Conservation (phyloP, 2,797 vertebrate species). For the Acanthornis magna region DNA sequence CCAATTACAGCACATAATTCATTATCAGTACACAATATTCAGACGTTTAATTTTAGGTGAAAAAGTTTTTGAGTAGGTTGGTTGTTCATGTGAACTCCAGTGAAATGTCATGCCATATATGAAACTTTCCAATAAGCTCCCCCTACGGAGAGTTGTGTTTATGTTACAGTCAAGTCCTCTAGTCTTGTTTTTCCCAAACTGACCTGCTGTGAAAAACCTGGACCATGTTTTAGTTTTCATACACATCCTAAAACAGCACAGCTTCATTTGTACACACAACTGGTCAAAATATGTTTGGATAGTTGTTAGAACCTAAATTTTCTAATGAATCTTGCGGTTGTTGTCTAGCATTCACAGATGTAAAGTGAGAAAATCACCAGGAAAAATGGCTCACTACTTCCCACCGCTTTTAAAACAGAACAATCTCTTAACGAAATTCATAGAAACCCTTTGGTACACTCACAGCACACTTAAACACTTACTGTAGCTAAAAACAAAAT, state of each 20-base stretch:
- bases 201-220: not conserved
- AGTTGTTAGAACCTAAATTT: not conserved
- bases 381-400: not conserved
- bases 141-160: not conserved
- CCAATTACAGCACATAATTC: not conserved
- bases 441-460: not conserved
- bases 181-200: not conserved
- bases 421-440: not conserved
- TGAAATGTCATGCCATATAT: not conserved
- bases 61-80: not conserved
- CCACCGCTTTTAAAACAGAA: not conserved
- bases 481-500: not conserved
- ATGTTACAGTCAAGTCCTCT: not conserved
- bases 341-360: not conserved
- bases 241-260: not conserved
- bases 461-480: not conserved
- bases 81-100: not conserved
- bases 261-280: not conserved
- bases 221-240: not conserved
- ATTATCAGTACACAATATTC: not conserved
- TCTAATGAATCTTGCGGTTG: not conserved
- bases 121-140: not conserved
- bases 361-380: not conserved
- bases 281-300: not conserved
- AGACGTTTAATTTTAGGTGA: not conserved